Evolutionary conservation across 2,797 vertebrate genomes (phyloP).

Genomic region (Phrynocephalus forsythii): DNA sequence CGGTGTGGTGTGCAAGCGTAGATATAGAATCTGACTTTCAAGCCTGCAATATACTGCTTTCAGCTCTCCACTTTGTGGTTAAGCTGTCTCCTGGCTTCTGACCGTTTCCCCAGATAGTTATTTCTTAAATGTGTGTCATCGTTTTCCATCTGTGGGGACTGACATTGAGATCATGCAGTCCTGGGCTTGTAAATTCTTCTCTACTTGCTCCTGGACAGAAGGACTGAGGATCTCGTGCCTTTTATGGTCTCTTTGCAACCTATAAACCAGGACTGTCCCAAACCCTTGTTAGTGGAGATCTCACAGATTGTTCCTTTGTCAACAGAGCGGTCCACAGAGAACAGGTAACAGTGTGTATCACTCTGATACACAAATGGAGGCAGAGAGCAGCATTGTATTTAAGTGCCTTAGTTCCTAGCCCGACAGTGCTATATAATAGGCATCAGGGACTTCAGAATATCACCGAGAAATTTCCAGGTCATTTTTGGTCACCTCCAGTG

Average conservation of each 20-base stretch:
- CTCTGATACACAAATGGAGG: background rate
- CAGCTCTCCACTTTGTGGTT: background rate
- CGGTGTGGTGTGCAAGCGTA: slow-evolving; percentile 58
- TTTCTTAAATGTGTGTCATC: slow-evolving; percentile 21
- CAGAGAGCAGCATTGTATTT: background rate
- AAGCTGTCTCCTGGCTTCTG: background rate
- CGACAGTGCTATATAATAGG: background rate
- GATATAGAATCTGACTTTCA: slow-evolving; percentile 45
- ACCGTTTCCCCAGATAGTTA: slow-evolving; percentile 5
- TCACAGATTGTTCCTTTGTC: slow-evolving; percentile 4
- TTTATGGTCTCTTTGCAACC: slow-evolving; percentile 29
- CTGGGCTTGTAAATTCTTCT: slow-evolving; percentile 10
- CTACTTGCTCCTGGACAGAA: slow-evolving; percentile 1
- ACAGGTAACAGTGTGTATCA: background rate
- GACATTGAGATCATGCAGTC: background rate
- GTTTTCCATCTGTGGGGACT: background rate
- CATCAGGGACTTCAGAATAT: background rate
- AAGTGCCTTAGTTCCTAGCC: background rate
- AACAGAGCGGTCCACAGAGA: slow-evolving; percentile 11
- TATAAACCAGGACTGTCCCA: slow-evolving; percentile 17
- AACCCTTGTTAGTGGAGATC: slow-evolving; percentile 10
- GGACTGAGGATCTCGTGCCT: background rate
- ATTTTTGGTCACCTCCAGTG: background rate
- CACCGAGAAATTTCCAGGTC: background rate
- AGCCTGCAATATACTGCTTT: slow-evolving; percentile 8